Conservation (phyloP, 2,113 vertebrate genomes). For the Albula goreensis region DNA sequence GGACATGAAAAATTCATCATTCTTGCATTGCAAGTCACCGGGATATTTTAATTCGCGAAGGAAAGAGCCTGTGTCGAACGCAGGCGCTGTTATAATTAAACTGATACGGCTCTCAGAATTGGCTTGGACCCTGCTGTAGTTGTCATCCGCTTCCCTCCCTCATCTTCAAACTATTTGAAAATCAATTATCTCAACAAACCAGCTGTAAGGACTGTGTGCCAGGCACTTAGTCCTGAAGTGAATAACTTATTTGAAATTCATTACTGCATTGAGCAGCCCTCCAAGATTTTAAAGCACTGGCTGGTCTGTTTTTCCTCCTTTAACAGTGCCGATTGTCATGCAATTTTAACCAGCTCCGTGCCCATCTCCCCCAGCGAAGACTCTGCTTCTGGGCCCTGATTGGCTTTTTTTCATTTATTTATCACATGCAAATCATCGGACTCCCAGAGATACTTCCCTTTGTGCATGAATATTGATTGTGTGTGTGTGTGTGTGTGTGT, state of each 20-base stretch:
- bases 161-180: conserved; percentile 91
- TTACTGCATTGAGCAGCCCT: conserved; percentile 82
- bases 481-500: neutral
- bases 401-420: conserved; percentile 67
- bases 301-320: conserved; percentile 63
- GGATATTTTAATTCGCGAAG: conserved; percentile 80
- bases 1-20: conserved; percentile 83
- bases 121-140: conserved; percentile 61
- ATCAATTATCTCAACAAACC: conserved; percentile 95
- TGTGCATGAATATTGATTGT: conserved; percentile 55
- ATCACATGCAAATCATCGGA: conserved; percentile 72
- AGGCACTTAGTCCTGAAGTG: conserved; percentile 88
- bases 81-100: conserved; percentile 81
- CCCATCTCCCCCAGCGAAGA: conserved; percentile 54
- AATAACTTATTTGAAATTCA: conserved; percentile 94
- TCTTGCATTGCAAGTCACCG: conserved; percentile 71
- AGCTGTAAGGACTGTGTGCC: conserved; percentile 85
- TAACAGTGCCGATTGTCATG: conserved; percentile 58
- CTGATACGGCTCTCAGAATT: conserved; percentile 68
- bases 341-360: conserved; percentile 79
- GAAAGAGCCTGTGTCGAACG: conserved; percentile 75
- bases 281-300: conserved; percentile 75
- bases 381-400: conserved; percentile 50
- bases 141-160: conserved; percentile 73
- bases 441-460: conserved; percentile 45